phyloP scores from a whole-genome alignment of 2,797 vertebrate genomes.

The Galagoides demidoff region DNA sequence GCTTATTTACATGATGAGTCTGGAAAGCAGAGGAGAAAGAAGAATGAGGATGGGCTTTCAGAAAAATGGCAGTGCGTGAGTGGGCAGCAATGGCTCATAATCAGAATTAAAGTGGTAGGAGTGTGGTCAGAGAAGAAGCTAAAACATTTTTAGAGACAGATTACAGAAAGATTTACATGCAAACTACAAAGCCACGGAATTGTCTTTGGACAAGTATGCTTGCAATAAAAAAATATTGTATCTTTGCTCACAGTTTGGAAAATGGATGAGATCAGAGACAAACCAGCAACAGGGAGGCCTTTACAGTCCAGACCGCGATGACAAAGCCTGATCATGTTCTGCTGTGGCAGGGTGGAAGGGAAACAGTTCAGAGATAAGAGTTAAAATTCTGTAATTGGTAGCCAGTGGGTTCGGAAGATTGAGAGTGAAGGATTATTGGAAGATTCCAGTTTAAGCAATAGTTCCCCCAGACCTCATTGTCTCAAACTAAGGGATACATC shows the following conservation, averaged over 20 bases:
- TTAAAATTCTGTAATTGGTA: neutral
- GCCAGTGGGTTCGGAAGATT: neutral
- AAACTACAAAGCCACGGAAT: neutral
- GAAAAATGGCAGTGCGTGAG: neutral
- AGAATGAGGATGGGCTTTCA: neutral
- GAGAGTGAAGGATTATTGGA: neutral
- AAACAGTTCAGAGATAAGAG: neutral
- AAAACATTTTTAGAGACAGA: neutral
- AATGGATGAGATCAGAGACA: neutral
- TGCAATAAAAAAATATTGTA: neutral
- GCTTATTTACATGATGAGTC: neutral
- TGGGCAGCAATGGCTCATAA: neutral
- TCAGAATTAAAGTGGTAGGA: neutral
- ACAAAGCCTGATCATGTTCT: rapidly evolving
- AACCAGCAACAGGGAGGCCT: neutral
- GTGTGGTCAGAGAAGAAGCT: neutral
- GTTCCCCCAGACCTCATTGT: neutral
- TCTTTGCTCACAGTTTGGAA: neutral
- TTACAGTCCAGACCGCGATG: neutral
- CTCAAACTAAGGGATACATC: neutral
- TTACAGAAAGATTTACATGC: neutral
- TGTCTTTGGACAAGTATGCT: neutral
- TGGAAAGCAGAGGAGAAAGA: neutral
- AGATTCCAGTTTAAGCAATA: neutral
- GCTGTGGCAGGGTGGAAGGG: neutral